phyloP scores from a whole-genome alignment of 2,797 vertebrate species.

The Limosa lapponica region DNA sequence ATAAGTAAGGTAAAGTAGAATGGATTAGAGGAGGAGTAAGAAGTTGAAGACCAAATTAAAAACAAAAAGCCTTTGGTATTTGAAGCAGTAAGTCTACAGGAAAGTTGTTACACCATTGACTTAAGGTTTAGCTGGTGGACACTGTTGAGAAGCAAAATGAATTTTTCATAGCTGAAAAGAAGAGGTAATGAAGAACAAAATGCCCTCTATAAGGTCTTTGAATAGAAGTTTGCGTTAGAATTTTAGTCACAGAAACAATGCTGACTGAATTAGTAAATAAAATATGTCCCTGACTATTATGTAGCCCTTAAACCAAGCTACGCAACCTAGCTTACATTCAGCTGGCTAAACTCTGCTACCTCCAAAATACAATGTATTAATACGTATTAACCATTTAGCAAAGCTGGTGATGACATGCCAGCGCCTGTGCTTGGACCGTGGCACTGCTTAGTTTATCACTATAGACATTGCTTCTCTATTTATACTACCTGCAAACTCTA shows the following conservation, averaged over 20 bases:
- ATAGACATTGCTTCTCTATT: neutral
- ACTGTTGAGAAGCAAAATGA: neutral
- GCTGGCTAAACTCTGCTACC: neutral
- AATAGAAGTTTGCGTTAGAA: neutral
- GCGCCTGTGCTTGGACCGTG: neutral
- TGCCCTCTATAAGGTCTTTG: neutral
- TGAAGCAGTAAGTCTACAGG: neutral
- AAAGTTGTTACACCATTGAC: neutral
- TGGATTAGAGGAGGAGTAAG: neutral
- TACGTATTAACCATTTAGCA: neutral
- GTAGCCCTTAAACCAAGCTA: neutral
- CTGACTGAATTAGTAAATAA: neutral
- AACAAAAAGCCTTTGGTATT: neutral
- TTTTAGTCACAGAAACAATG: neutral
- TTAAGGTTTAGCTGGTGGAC: neutral
- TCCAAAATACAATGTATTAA: fast-evolving
- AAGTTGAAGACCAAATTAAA: neutral
- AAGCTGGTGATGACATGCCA: neutral
- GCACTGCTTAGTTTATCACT: neutral
- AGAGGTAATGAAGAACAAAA: neutral
- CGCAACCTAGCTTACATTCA: neutral
- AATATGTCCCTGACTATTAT: neutral
- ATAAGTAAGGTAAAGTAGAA: neutral
- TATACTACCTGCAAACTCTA: neutral
- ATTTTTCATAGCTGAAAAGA: neutral